Base-by-base conservation (phyloP, 2,888 invertebrate genomes). In the Leptinotarsa haldemani region DNA sequence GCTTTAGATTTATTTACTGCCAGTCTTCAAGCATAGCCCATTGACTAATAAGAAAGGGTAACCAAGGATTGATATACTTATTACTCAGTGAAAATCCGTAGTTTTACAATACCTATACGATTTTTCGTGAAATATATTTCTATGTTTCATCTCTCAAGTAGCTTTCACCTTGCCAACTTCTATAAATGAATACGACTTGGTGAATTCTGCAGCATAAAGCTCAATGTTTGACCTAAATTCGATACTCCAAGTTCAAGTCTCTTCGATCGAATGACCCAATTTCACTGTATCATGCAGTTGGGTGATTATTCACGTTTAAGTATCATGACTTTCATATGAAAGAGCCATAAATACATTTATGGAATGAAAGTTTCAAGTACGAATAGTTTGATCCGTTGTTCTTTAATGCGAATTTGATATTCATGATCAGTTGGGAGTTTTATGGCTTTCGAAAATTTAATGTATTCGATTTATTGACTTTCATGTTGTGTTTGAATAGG, bases 231-330 rank as follows among this genome's bases (percentile, higher is more conserved):
- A 16, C 65, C 71, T 65, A 71, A 18, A 72, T 75, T 66, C 30
- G 67, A 58, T 67, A 65, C 56, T 70, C 56, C 70, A 75, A 75
- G 75, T 75, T 75, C 75, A 75, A 75, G 73, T 66, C 48, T 69
- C 64, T 70, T 75, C 75, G 75, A 75, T 73, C 72, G 52, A 47
- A 50, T 68, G 73, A 68, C 70, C 70, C 72, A 72, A 73, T 72
- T 72, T 70, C 67, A 70, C 69, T 74, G 15, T 58, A 30, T 65
- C 65, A 47, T 56, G 52, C 68, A 20, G 68, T 46, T 30, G 20
- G 68, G 53, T 68, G 20, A 68, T 68, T 68, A 68, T 53, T 52
- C 68, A 68, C 56, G 61, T 61, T 61, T 61, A 16, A 40, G 61
- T 30, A n/a, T 40, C 40, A n/a, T 61, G 40, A 30, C 7, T 18